phyloP scores from a whole-genome alignment of 2,113 vertebrate species.

The Sisor rabdophorus region DNA sequence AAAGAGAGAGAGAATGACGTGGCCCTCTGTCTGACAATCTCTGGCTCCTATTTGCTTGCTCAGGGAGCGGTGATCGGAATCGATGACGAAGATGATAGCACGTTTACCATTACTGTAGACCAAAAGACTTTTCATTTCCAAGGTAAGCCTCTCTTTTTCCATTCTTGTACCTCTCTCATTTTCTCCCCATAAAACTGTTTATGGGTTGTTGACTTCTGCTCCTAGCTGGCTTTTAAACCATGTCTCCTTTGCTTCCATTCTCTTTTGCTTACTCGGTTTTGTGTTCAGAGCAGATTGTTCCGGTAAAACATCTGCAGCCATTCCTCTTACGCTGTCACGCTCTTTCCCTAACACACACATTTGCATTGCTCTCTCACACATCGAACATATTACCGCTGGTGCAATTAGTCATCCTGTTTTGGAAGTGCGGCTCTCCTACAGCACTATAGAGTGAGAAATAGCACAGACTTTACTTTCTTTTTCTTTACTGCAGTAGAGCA shows the following conservation, averaged over 20 bases:
- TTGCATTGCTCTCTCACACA: conserved; percentile 18
- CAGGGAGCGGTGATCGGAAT: conserved; percentile 99
- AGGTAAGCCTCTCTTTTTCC: conserved; percentile 76
- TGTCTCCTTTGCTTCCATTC: neutral
- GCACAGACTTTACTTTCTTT: neutral
- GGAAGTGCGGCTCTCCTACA: conserved; percentile 7
- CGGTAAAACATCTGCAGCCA: conserved; percentile 11
- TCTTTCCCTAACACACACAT: neutral
- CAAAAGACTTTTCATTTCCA: conserved; percentile 99
- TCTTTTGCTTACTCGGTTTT: conserved; percentile 9
- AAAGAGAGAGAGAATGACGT: conserved; percentile 79
- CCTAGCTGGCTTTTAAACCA: conserved; percentile 5
- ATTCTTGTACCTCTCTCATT: conserved; percentile 45
- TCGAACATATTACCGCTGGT: conserved; percentile 21
- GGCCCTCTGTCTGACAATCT: conserved; percentile 79
- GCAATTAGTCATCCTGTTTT: conserved; percentile 21
- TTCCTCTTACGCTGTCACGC: neutral
- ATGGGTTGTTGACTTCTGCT: conserved; percentile 27
- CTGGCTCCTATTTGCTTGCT: conserved; percentile 70
- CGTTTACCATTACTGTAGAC: conserved; percentile 99
- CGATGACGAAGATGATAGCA: conserved; percentile 99
- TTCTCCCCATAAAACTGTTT: conserved; percentile 2
- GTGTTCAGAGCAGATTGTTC: conserved; percentile 33
- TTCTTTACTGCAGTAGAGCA: neutral
- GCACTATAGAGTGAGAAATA: neutral